phyloP scores from a whole-genome alignment of 2,797 vertebrate species.

The Sebastes miniatus region DNA sequence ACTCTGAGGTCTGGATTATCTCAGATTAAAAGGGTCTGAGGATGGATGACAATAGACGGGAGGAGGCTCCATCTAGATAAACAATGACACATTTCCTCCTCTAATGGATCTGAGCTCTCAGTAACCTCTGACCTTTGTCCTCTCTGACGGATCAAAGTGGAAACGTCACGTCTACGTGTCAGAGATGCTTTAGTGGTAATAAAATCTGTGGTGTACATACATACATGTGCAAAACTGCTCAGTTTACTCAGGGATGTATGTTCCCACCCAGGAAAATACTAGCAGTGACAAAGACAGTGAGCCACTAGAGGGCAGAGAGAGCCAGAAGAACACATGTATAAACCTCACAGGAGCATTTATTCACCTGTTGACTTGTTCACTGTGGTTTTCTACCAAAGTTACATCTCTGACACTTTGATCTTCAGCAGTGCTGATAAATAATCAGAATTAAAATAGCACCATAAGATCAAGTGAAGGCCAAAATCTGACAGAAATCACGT shows the following conservation, averaged over 20 bases:
- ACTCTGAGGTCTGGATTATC: conserved; percentile 44
- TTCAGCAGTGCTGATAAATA: neutral
- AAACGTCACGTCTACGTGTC: neutral
- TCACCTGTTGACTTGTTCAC: neutral
- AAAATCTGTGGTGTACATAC: neutral
- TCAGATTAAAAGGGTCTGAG: conserved; percentile 43
- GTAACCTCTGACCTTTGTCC: neutral
- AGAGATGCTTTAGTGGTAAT: neutral
- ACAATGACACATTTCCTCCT: conserved; percentile 17
- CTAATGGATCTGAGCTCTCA: neutral
- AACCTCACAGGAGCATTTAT: neutral
- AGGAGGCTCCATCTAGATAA: neutral
- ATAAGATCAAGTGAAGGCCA: neutral
- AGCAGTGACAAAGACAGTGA: too few species aligned
- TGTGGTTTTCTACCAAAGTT: neutral
- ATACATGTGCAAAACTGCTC: neutral
- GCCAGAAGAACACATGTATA: neutral
- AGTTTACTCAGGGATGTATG: neutral
- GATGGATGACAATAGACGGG: conserved; percentile 5
- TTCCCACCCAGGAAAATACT: neutral
- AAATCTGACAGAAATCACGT: neutral
- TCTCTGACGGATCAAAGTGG: neutral
- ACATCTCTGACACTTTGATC: neutral
- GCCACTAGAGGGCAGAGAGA: conserved; percentile 74
- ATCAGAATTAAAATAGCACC: neutral